Conservation (phyloP, 2,888 invertebrate species). For the Escarpia spicata region DNA sequence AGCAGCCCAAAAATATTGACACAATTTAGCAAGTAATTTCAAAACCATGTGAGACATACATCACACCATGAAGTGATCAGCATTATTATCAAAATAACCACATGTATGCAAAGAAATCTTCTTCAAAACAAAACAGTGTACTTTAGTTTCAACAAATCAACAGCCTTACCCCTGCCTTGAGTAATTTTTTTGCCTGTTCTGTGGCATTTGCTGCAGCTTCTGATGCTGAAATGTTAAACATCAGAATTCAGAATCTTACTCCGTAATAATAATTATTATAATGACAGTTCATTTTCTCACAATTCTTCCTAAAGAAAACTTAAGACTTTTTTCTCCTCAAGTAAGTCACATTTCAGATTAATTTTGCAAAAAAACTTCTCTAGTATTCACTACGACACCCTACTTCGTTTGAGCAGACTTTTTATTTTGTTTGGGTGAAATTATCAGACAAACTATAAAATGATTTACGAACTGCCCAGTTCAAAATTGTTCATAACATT, state of each 20-base stretch:
- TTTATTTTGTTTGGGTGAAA: no score
- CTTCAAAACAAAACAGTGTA: not conserved
- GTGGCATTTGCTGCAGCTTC: constrained; percentile 79
- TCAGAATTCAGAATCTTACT: not conserved
- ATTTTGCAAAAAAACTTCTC: no score
- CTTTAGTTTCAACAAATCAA: not conserved
- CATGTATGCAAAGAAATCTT: not conserved
- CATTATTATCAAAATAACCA: not conserved
- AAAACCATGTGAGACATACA: not conserved
- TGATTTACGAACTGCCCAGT: no score
- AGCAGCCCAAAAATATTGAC: not conserved
- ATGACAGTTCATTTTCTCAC: not conserved
- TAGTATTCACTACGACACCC: no score
- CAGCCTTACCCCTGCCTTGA: constrained; percentile 85
- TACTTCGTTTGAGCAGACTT: no score
- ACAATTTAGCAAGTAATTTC: not conserved
- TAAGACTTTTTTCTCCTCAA: no score
- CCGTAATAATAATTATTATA: not conserved
- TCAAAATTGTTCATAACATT: no score
- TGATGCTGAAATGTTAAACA: constrained; percentile 34
- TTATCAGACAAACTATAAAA: no score
- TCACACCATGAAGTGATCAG: not conserved
- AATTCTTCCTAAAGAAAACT: constrained; percentile 17
- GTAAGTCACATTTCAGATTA: no score
- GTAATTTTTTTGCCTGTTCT: constrained; percentile 92